phyloP scores from a whole-genome alignment of 2,888 invertebrate genomes.

The Heliconius hortense region DNA sequence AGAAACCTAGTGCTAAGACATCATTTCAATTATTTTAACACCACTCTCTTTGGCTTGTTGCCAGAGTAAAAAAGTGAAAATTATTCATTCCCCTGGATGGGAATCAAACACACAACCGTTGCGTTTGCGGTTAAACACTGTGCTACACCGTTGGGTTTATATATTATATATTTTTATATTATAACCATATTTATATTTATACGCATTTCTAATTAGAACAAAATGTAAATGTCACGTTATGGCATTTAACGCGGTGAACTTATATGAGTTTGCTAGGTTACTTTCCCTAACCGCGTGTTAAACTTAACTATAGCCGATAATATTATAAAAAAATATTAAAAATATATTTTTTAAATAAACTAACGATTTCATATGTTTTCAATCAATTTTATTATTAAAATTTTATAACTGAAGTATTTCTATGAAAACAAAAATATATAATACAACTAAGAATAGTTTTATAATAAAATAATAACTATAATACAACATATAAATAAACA shows the following conservation, averaged over 20 bases:
- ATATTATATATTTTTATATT: too few relatives aligned
- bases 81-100: background rate
- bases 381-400: background rate
- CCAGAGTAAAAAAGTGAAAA: too few relatives aligned
- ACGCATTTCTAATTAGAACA: conserved; percentile 35
- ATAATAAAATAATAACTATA: background rate
- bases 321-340: conserved; percentile 8
- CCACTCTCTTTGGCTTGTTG: too few relatives aligned
- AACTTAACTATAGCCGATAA: conserved; percentile 30
- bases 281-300: conserved; percentile 52
- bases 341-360: background rate
- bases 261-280: conserved; percentile 48
- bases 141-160: too few relatives aligned
- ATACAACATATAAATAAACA: background rate
- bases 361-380: background rate
- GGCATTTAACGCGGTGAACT: conserved; percentile 54
- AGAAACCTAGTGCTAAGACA: too few relatives aligned
- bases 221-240: conserved; percentile 51
- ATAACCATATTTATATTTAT: background rate
- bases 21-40: too few relatives aligned
- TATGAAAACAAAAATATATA: background rate
- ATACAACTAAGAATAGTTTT: background rate
- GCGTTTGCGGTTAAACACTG: background rate
- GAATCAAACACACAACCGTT: background rate
- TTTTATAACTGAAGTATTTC: background rate